These are phyloP conservation scores for Tipula vernalis DNA, from an alignment of 2,888 invertebrate species.

Conservation along the genomic window DNA sequence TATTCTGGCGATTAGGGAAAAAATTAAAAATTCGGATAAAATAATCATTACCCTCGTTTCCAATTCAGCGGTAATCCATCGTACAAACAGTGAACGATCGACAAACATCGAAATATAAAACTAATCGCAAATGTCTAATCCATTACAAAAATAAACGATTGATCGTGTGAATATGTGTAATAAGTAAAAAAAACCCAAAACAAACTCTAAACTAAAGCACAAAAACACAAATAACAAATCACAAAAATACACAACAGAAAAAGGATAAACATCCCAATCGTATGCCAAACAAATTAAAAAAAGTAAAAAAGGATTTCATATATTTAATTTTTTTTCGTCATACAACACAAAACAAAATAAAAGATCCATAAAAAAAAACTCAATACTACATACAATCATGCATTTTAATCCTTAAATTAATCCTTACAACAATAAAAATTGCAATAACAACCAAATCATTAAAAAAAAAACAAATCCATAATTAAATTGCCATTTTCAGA, in stretches of 20 bases:
- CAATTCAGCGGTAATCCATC: not conserved
- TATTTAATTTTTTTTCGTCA: not conserved
- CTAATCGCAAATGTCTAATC: not conserved
- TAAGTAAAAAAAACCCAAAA: not conserved
- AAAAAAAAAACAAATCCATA: not conserved
- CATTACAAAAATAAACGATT: not conserved
- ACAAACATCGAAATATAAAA: not conserved
- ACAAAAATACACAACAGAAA: not conserved
- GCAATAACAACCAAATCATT: not conserved
- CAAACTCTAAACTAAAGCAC: not conserved
- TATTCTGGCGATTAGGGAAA: too few species aligned
- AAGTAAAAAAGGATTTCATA: not conserved
- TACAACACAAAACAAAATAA: not conserved
- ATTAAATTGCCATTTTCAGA: not conserved
- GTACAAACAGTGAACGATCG: not conserved
- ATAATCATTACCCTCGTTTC: too few species aligned
- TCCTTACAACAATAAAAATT: not conserved
- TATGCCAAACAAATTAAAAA: not conserved
- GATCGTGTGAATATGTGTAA: not conserved
- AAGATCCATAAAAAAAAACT: not conserved
- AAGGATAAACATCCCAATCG: not conserved
- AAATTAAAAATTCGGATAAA: too few species aligned
- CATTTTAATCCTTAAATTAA: constrained; percentile 4
- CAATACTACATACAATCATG: not conserved
- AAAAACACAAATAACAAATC: not conserved